Conservation (phyloP, 2,888 invertebrate species). For the Carcina quercana region DNA sequence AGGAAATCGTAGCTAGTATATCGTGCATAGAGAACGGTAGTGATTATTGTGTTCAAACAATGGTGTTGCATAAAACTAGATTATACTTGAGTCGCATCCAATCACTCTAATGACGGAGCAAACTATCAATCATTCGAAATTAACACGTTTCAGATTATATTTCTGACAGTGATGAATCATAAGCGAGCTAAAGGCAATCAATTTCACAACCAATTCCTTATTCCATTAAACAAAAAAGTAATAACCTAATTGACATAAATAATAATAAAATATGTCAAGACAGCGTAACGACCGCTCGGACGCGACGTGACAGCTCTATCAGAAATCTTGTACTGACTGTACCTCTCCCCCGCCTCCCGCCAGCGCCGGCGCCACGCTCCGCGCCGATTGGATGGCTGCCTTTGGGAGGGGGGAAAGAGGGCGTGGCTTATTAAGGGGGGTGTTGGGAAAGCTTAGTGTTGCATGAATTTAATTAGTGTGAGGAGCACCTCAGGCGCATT, state of each 20-base stretch:
- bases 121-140: constrained; percentile 71
- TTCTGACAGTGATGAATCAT: constrained; percentile 72
- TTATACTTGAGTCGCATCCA: constrained; percentile 37
- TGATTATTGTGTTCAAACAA: constrained; percentile 36
- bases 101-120: constrained; percentile 52
- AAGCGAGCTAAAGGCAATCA: constrained; percentile 70
- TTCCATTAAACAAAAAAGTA: constrained; percentile 74
- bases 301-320: constrained; percentile 72
- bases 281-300: constrained; percentile 67
- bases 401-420: constrained; percentile 28
- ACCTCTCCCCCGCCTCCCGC: constrained; percentile 33
- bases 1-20: constrained; percentile 37
- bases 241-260: constrained; percentile 75
- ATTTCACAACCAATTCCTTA: constrained; percentile 72
- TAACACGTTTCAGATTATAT: constrained; percentile 69
- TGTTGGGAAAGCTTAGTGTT: constrained; percentile 64
- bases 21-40: constrained; percentile 23
- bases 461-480: constrained; percentile 74
- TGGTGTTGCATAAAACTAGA: constrained; percentile 66
- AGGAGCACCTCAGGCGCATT: constrained; percentile 73
- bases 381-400: constrained; percentile 32
- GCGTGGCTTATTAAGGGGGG: constrained; percentile 33
- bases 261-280: constrained; percentile 74
- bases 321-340: constrained; percentile 61
- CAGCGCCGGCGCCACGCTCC: constrained; percentile 26